Evolutionary conservation across 92 coral and sea anemone genomes (phyloP), one percentile per base, ranked within the genome.

Genomic region (Heliopora coerulea): DNA sequence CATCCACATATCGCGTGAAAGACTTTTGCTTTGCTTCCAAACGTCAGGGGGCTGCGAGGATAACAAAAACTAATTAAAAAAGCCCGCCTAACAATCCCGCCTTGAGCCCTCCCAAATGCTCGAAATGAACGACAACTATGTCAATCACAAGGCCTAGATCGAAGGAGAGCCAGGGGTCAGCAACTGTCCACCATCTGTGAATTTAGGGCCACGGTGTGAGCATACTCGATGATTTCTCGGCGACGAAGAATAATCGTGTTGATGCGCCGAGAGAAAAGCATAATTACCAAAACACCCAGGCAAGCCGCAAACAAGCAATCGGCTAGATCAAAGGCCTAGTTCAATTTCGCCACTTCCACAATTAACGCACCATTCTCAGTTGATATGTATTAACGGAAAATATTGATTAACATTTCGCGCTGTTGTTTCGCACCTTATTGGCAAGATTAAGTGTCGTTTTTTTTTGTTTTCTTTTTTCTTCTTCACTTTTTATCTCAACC

Each of bases 41-140:
- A 23, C 61, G 77, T 20, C 63, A 70, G 77, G 62, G 77, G 63
- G n/a, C 52, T 6, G 63, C 63, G 63, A 52, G 89, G 90, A 86
- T 82, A 91, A 85, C 84, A 86, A 87, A 58, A 65, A 78, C 96
- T 90, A 93, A 90, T 93, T 93, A 84, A 83, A 82, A 80, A 79
- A 19, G 49, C 93, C 96, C 98, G 97, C 97, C 97, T 80, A 56
- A 79, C 49, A 62, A 72, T 89, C 79, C 97, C 97, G 96, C 96
- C 98, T 88, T 37, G 35, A 25, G 87, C 78, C 62, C 98, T 89
- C 58, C 98, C 98, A 70, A 52, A 50, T 50, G 63, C 77, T 54
- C 57, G 41, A 35, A 56, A 17, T 58, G 58, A 30, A 70, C 61
- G 63, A 54, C 63, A 70, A 21, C 5, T 20, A 11, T 70, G 77